phyloP scores from a whole-genome alignment of 2,113 vertebrate species.

The Syrrhaptes paradoxus region DNA sequence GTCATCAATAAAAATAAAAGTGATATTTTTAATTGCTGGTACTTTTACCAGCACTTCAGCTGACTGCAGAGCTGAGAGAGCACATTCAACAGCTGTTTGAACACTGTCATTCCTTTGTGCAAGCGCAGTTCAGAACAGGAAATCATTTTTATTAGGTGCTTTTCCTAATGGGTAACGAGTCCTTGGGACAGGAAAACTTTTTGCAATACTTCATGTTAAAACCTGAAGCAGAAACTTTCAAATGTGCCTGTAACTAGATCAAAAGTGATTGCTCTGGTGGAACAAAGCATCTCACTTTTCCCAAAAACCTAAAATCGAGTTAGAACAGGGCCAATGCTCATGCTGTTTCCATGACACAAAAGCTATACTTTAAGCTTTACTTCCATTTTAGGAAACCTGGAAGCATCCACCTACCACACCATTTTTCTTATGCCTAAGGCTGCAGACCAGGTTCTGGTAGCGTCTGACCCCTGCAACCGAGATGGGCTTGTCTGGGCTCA shows the following conservation, averaged over 20 bases:
- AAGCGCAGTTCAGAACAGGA: background rate
- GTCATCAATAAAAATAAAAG: background rate
- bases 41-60: background rate
- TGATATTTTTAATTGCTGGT: slow-evolving; percentile 3
- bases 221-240: background rate
- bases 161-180: background rate
- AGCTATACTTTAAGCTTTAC: background rate
- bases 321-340: background rate
- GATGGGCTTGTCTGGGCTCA: background rate
- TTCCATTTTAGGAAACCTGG: background rate
- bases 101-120: background rate
- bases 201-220: background rate
- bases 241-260: background rate
- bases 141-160: background rate
- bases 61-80: background rate
- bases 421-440: background rate
- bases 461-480: background rate
- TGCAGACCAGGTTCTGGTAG: background rate
- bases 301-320: background rate
- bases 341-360: background rate
- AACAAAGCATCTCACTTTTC: background rate
- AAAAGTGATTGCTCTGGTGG: background rate
- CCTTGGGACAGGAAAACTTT: background rate
- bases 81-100: background rate
- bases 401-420: background rate